These are phyloP conservation scores for Aporophyla nigra DNA, from an alignment of 2,888 invertebrate genomes.

Conservation along the genomic window DNA sequence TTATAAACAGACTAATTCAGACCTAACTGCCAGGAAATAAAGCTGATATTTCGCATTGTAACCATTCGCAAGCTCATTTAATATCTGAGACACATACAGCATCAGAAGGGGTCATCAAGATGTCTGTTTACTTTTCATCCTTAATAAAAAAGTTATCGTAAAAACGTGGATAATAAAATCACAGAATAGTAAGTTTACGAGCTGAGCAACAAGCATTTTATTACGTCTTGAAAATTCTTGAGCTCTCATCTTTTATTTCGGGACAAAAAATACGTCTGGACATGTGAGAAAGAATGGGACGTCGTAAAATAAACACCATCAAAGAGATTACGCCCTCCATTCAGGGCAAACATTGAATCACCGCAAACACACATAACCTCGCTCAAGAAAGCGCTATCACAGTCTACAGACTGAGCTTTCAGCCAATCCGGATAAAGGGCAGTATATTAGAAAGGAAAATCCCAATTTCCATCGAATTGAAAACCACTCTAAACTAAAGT, in stretches of 20 bases:
- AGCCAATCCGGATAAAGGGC: slow-evolving; percentile 16
- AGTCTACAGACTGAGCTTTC: slow-evolving; percentile 11
- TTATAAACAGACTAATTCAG: slow-evolving; percentile 35
- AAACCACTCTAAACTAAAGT: slow-evolving; percentile 2
- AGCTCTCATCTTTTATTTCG: slow-evolving; percentile 45
- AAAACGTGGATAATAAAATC: slow-evolving; percentile 45
- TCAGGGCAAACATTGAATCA: slow-evolving; percentile 59
- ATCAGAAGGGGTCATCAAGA: slow-evolving; percentile 52
- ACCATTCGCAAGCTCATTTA: slow-evolving; percentile 20
- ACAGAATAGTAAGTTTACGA: slow-evolving; percentile 42
- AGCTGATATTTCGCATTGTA: slow-evolving; percentile 29
- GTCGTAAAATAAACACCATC: slow-evolving; percentile 62
- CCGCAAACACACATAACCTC: slow-evolving; percentile 51
- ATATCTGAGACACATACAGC: slow-evolving; percentile 42
- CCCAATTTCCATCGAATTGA: slow-evolving; percentile 6
- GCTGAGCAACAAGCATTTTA: slow-evolving; percentile 43
- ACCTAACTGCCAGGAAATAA: slow-evolving; percentile 32
- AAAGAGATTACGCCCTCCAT: slow-evolving; percentile 50
- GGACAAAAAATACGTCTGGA: slow-evolving; percentile 37
- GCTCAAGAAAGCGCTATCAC: slow-evolving; percentile 53
- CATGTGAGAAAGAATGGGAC: slow-evolving; percentile 31
- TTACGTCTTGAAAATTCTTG: slow-evolving; percentile 24
- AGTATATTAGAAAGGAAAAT: slow-evolving; percentile 18
- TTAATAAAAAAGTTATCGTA: slow-evolving; percentile 42
- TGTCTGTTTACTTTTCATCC: slow-evolving; percentile 46